phyloP scores from a whole-genome alignment of 2,888 invertebrate genomes.

The Sarcophaga subvicina region DNA sequence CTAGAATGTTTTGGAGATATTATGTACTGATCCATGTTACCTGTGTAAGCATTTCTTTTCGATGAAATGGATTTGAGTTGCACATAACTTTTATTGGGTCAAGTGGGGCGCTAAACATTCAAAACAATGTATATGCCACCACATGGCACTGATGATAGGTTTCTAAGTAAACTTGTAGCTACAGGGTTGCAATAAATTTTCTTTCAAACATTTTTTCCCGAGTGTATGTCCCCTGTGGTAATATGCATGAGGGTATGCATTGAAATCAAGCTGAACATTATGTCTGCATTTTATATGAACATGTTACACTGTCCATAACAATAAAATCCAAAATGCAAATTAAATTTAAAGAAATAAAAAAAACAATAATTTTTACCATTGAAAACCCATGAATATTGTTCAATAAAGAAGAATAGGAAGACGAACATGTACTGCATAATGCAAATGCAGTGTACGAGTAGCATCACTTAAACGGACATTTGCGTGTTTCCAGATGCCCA shows the following conservation, averaged over 20 bases:
- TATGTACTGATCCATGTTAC: too few species aligned
- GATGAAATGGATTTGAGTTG: too few species aligned
- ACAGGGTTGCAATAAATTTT: too few species aligned
- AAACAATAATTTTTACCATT: not conserved
- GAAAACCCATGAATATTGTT: constrained; percentile 7
- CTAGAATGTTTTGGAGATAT: too few species aligned
- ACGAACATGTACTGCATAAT: constrained; percentile 20
- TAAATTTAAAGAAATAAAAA: constrained; percentile 21
- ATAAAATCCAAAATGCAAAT: constrained; percentile 35
- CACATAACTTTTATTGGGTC: too few species aligned
- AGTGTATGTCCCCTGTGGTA: constrained; percentile 18
- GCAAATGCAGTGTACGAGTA: not conserved
- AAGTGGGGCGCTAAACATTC: too few species aligned
- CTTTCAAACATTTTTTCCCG: not conserved
- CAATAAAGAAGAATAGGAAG: not conserved
- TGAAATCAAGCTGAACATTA: not conserved
- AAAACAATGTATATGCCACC: too few species aligned
- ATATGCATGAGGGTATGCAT: not conserved
- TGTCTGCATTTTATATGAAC: constrained; percentile 41
- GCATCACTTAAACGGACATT: not conserved
- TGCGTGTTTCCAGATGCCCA: not conserved
- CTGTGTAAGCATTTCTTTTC: too few species aligned
- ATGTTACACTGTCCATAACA: constrained; percentile 36
- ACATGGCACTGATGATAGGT: too few species aligned
- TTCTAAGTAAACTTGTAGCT: too few species aligned